These are phyloP conservation scores for Rhamnusium bicolor DNA, from an alignment of 2,888 invertebrate genomes.

Conservation along the genomic window DNA sequence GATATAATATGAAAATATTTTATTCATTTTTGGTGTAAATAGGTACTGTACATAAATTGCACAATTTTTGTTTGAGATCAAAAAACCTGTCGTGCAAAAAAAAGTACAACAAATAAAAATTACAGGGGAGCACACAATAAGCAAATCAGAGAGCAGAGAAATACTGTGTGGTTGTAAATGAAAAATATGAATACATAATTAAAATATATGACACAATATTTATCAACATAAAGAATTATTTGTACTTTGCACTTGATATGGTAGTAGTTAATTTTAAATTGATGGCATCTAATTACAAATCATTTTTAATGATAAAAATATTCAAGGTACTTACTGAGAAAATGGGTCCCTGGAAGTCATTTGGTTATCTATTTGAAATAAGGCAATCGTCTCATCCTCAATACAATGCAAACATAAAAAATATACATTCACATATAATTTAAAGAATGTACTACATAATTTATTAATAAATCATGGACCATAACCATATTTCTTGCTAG, in stretches of 20 bases:
- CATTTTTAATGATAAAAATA: background rate
- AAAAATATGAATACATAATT: background rate
- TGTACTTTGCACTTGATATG: slow-evolving; percentile 20
- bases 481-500: no score
- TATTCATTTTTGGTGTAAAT: slow-evolving; percentile 33
- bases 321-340: background rate
- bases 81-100: slow-evolving; percentile 8
- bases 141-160: slow-evolving; percentile 22
- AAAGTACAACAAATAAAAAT: background rate
- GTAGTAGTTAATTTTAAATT: background rate
- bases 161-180: slow-evolving; percentile 1
- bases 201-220: background rate
- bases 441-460: no score
- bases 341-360: background rate
- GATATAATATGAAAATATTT: slow-evolving; percentile 39
- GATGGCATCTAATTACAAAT: background rate
- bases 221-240: slow-evolving; percentile 5
- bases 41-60: slow-evolving; percentile 30
- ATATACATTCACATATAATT: no score
- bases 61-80: slow-evolving; percentile 30
- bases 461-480: no score
- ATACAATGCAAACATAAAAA: no score
- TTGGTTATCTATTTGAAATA: background rate
- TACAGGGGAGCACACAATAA: background rate
- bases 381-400: background rate